Evolutionary conservation across 2,797 vertebrate genomes (phyloP).

Genomic region (Pogonophryne albipinna): DNA sequence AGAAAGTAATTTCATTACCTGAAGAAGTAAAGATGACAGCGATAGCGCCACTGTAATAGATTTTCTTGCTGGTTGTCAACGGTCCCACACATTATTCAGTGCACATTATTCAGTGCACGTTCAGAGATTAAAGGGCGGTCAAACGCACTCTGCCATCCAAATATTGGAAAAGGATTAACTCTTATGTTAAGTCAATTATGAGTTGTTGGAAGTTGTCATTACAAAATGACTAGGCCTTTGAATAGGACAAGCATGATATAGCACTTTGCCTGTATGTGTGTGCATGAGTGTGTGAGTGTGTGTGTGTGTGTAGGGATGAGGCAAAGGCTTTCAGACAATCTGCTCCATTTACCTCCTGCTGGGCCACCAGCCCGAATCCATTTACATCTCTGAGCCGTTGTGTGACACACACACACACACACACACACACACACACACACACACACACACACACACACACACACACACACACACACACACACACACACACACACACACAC

Average conservation of each 20-base stretch:
- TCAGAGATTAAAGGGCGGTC: constrained; percentile 2
- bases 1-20: constrained; percentile 27
- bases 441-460: background rate
- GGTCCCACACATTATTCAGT: constrained; percentile 39
- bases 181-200: constrained; percentile 19
- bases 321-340: too few species aligned
- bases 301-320: constrained; percentile 17
- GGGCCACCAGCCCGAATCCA: constrained; percentile 60
- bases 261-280: background rate
- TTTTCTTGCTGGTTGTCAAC: constrained; percentile 32
- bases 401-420: constrained; percentile 6
- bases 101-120: constrained; percentile 40
- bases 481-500: background rate
- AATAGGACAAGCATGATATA: background rate
- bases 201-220: constrained; percentile 15
- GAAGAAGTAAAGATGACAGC: constrained; percentile 9
- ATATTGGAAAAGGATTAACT: constrained; percentile 28
- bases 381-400: constrained; percentile 58
- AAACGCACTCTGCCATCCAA: constrained; percentile 2
- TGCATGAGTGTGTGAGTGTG: background rate
- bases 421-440: background rate
- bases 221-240: background rate
- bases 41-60: constrained; percentile 3
- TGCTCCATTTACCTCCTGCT: constrained; percentile 61
- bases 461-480: background rate